phyloP scores from a whole-genome alignment of 2,113 vertebrate species.

The Pavo muticus region DNA sequence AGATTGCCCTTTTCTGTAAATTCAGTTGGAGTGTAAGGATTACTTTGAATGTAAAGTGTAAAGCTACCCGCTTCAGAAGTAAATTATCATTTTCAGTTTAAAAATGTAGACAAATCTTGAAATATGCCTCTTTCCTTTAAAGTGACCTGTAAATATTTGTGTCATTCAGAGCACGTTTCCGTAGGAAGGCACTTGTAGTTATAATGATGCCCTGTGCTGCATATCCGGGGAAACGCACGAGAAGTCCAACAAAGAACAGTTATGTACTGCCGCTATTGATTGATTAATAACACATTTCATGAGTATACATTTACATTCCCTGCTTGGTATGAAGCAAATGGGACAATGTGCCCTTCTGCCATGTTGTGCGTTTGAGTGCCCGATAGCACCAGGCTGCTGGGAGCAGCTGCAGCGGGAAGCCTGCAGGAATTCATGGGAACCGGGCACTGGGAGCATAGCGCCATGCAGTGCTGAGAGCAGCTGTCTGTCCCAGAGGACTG shows the following conservation, averaged over 20 bases:
- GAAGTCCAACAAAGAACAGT: slow-evolving; percentile 24
- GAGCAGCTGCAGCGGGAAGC: slow-evolving; percentile 50
- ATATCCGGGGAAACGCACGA: neutral
- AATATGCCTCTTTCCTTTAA: neutral
- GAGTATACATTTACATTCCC: slow-evolving; percentile 19
- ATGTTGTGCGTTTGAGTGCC: neutral
- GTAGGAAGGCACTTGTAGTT: neutral
- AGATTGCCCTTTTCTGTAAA: neutral
- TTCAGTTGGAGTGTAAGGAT: neutral
- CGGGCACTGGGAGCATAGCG: fast-evolving
- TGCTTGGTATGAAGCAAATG: neutral
- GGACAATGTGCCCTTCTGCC: neutral
- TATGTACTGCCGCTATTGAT: neutral
- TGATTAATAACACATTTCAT: slow-evolving; percentile 19
- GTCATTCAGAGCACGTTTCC: neutral
- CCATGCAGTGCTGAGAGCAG: slow-evolving; percentile 13
- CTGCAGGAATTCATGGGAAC: slow-evolving; percentile 47
- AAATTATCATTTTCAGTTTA: neutral
- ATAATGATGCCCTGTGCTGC: fast-evolving
- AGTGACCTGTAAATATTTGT: neutral
- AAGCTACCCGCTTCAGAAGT: neutral
- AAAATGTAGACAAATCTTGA: neutral
- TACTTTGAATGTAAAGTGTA: neutral
- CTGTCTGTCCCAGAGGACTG: slow-evolving; percentile 28
- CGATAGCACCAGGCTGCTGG: fast-evolving